A percentile compares a stretch with the other conserved stretches of the same genome.
Conservation (phyloP, 2,888 invertebrate genomes). For the Phortica okadai region DNA sequence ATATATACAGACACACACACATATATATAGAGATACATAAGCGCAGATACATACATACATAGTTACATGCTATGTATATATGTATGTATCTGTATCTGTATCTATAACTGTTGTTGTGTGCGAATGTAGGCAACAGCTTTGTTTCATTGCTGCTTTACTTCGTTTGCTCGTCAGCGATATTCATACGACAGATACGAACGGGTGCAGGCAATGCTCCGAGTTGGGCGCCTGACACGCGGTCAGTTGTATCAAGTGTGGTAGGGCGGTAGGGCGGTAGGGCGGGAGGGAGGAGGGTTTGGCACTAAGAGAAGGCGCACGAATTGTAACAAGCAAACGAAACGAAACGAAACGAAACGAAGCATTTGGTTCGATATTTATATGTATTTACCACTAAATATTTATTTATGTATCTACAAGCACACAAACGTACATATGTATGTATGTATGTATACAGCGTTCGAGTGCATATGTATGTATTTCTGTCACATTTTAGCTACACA, state of each 20-base stretch:
- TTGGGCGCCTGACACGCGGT: background rate
- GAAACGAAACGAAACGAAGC: no score
- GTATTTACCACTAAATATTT: background rate
- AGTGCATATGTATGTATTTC: background rate
- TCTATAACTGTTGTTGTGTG: background rate
- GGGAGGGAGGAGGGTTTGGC: background rate
- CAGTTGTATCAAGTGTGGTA: background rate
- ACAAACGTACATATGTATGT: background rate
- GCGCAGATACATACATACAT: background rate
- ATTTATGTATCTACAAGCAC: background rate
- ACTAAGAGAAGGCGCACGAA: background rate
- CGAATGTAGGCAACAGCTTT: constrained; percentile 6
- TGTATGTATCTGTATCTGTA: background rate
- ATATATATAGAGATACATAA: background rate
- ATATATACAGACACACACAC: constrained; percentile 1
- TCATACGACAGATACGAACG: no score
- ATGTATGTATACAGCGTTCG: background rate
- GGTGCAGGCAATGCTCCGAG: no score
- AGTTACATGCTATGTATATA: background rate
- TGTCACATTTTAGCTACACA: constrained; percentile 4
- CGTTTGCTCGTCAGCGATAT: background rate
- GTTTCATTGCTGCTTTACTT: background rate
- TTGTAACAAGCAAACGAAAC: background rate
- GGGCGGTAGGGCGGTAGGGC: background rate
- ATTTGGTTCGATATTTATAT: background rate